These are phyloP conservation scores for Cherax quadricarinatus DNA, from an alignment of 1,140 invertebrate species.

Conservation along the genomic window DNA sequence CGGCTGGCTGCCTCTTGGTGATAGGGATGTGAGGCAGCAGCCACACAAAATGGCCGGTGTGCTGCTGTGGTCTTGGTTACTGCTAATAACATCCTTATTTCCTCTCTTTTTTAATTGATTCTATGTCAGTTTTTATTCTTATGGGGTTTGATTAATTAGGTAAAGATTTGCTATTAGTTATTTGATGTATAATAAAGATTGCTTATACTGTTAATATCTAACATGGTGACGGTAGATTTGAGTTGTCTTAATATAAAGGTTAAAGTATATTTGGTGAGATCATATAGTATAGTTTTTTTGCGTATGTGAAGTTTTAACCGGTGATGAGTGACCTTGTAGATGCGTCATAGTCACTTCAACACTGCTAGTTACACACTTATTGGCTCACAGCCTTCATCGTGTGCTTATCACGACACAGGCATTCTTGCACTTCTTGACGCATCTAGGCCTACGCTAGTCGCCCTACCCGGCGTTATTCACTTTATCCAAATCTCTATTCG, in stretches of 20 bases:
- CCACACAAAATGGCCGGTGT: slow-evolving; percentile 60
- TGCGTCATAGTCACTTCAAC: slow-evolving; percentile 32
- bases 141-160: too few relatives aligned
- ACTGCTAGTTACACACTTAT: not conserved
- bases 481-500: slow-evolving; percentile 63
- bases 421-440: not conserved
- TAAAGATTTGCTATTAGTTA: too few relatives aligned
- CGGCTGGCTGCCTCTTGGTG: not conserved
- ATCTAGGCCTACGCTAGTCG: slow-evolving; percentile 32
- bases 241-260: too few relatives aligned
- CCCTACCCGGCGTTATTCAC: slow-evolving; percentile 48
- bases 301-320: slow-evolving; percentile 18
- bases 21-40: slow-evolving; percentile 38
- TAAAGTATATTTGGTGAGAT: too few relatives aligned
- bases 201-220: too few relatives aligned
- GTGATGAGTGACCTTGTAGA: slow-evolving; percentile 47
- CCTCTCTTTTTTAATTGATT: not conserved
- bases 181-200: too few relatives aligned
- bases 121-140: not conserved
- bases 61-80: not conserved
- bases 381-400: not conserved
- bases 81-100: not conserved
- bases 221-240: too few relatives aligned
- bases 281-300: not conserved
- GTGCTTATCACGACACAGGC: not conserved